These are phyloP conservation scores for Caenorhabditis brenneri DNA, from an alignment of 1,140 invertebrate species.

Conservation along the genomic window DNA sequence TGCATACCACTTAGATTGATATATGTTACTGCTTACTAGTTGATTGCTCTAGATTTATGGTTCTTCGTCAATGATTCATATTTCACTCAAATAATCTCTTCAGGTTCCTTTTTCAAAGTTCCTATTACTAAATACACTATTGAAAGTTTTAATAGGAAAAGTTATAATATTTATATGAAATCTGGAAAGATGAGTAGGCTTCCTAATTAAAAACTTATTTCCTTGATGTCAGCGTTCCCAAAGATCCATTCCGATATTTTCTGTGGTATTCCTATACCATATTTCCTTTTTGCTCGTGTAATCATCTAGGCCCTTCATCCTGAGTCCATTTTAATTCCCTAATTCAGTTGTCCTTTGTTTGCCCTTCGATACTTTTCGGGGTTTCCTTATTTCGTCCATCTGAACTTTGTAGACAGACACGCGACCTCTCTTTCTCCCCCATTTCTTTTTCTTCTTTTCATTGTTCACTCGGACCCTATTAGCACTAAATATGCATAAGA, in stretches of 20 bases:
- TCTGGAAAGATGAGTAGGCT: no score
- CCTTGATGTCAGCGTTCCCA: no score
- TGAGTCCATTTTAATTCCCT: not conserved
- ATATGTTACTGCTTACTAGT: not conserved
- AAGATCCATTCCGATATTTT: no score
- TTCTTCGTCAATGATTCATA: no score
- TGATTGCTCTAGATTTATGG: not conserved
- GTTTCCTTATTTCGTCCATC: not conserved
- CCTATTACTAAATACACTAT: no score
- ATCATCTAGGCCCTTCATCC: no score
- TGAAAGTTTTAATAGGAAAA: no score
- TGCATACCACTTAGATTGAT: not conserved
- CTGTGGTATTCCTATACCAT: no score
- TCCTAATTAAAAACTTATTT: no score
- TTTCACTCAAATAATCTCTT: not conserved
- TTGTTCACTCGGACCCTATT: conserved; percentile 13
- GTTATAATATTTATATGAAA: no score
- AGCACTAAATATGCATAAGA: conserved; percentile 42
- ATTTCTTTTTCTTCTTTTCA: not conserved
- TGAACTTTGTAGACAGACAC: not conserved
- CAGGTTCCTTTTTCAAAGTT: not conserved
- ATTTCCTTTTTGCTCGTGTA: not conserved
- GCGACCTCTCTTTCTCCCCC: not conserved
- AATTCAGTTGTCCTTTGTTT: not conserved
- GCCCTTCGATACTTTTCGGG: not conserved